Base-by-base conservation (phyloP, 2,113 vertebrate genomes). In the Bagarius yarrelli region DNA sequence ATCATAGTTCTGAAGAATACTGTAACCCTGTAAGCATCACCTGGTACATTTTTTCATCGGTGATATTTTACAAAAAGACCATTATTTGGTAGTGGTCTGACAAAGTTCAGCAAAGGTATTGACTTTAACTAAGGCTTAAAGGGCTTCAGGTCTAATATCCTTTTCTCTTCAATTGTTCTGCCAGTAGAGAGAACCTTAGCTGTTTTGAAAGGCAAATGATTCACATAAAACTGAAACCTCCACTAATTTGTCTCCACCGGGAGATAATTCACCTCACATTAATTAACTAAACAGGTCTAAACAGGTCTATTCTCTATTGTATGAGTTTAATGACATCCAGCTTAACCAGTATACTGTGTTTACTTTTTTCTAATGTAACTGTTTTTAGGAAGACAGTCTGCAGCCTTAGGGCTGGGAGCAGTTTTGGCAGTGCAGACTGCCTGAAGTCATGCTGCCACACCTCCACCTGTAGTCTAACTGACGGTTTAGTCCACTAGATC, bases 361-460 rank as follows among this genome's bases (percentile, higher is more conserved):
- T 64, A 71, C 30, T 61, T 83, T n/a, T 78, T 55, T 74, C 81
- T 83, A 78, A 83, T 44, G 55, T 61, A 81, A 74, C 85, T 83
- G 78, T 73, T 83, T 59, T 76, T 81, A 44, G 79, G 47, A 52
- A 72, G 75, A 47, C 21, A 57, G 74, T 82, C 74, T n/a, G 75
- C 32, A n/a, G 61, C 74, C 74, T 83, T 25, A 8, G 52, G 81
- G 81, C 55, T 47, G 64, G 81, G 72, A 69, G 76, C 53, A 61
- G 52, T 72, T 81, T 50, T 83, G 82, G 74, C 67, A 73, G 19
- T 14, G 53, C 34, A 23, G 23, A 61, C n/a, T 32, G 73, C 50
- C 83, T 40, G 44, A 50, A 85, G 61, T 53, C 76, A 44, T 56
- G 40, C 47, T 59, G 61, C 25, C 76, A 81, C 85, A 77, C 82